phyloP scores from a whole-genome alignment of 2,797 vertebrate genomes.

The Sebastolobus altivelis region DNA sequence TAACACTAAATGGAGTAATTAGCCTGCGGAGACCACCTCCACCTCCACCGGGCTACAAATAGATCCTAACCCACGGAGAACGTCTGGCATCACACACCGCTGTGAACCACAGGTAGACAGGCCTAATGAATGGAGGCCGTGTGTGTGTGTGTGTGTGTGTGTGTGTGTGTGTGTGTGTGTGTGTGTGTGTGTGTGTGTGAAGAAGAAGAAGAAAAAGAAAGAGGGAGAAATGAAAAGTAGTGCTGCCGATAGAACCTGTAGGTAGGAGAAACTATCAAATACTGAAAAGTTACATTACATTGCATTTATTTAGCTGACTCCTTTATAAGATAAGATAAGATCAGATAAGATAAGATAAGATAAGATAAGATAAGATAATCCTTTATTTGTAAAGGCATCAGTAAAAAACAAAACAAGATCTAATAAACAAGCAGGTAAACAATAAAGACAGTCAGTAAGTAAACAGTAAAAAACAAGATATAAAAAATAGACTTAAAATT shows the following conservation, averaged over 20 bases:
- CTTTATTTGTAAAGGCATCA: no score
- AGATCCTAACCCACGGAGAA: slow-evolving; percentile 63
- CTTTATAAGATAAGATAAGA: not conserved
- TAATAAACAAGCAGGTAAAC: no score
- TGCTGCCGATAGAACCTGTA: not conserved
- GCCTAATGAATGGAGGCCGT: slow-evolving; percentile 43
- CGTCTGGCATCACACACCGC: slow-evolving; percentile 50
- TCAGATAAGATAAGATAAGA: no score
- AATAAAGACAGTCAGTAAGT: no score
- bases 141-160: slow-evolving; percentile 24
- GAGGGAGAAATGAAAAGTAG: slow-evolving; percentile 1
- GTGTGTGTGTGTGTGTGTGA: not conserved
- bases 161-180: not conserved
- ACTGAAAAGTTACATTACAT: not conserved
- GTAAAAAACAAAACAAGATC: no score
- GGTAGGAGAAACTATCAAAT: not conserved
- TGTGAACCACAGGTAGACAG: slow-evolving; percentile 48
- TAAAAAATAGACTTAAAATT: no score
- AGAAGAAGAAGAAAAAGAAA: not conserved
- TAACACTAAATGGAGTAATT: slow-evolving; percentile 71
- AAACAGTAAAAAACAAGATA: no score
- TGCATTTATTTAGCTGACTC: not conserved
- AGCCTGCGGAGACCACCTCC: slow-evolving; percentile 66
- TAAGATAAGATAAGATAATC: no score
- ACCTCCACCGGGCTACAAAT: slow-evolving; percentile 61